Evolutionary conservation across 2,888 invertebrate species (phyloP), one percentile per base, ranked within the genome.

Genomic region (Synergus umbraculus): DNA sequence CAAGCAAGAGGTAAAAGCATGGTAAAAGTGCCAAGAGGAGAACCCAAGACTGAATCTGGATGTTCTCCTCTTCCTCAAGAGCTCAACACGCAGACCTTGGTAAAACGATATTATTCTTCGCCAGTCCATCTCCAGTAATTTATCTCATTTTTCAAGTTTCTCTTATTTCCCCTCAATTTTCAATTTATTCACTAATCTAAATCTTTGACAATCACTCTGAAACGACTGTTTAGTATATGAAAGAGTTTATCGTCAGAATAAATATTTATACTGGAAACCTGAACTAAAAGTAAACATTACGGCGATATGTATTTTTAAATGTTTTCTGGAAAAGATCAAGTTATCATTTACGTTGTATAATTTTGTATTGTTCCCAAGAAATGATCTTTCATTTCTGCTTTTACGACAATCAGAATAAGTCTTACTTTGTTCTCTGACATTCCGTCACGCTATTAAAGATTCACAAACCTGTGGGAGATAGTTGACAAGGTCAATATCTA

Each of bases 401-500:
- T 73, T 49, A 37, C 29, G 69, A 69, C 37, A 69, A 69, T 54
- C 69, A 69, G 37, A 69, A 29, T 29, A 29, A 67, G 49, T 73
- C 37, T 73, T 54, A 54, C 73, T 73, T 54, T 37, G 37, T 73
- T 29, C 69, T 69, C 37, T 73, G 73, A 41, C 73, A 73, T 73
- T 73, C 73, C 73, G 73, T 73, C 73, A 73, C 73, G 73, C 73
- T 73, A 41, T 54, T 49, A n/a, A 15, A 29, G 15, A 54, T 54
- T 73, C 54, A 54, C 37, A 10, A 66, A 15, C 7, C 5, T 13
- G 37, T 73, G 12, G 54, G 73, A 73, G 73, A 41, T 29, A 37
- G 41, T 41, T 73, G 73, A 54, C 54, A 73, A 73, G 69, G 69
- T 54, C 69, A 73, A 73, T 73, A 73, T 49, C 67, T 22, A 67